Conservation (phyloP, 2,888 invertebrate species). For the Drosophila mercatorum region DNA sequence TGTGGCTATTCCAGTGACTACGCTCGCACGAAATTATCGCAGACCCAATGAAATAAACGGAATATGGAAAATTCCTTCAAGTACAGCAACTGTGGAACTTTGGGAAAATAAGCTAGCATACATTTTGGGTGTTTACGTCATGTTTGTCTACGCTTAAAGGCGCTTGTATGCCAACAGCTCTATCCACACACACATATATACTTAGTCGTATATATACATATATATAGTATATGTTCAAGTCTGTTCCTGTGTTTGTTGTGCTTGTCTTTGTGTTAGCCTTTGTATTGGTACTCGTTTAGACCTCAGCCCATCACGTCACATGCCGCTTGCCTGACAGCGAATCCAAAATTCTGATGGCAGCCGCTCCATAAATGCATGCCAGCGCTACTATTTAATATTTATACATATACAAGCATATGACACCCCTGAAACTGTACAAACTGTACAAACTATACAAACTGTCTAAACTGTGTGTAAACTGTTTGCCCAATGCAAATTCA, state of each 20-base stretch:
- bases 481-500: constrained; percentile 48
- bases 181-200: constrained; percentile 17
- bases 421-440: constrained; percentile 15
- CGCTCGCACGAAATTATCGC: constrained; percentile 11
- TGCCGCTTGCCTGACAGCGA: constrained; percentile 28
- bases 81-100: constrained; percentile 22
- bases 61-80: constrained; percentile 24
- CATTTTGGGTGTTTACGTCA: constrained; percentile 77
- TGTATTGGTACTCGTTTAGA: constrained; percentile 35
- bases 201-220: constrained; percentile 23
- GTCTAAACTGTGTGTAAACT: constrained; percentile 24
- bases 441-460: constrained; percentile 19
- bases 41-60: constrained; percentile 10
- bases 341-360: constrained; percentile 31
- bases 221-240: constrained; percentile 27
- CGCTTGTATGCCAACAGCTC: constrained; percentile 32
- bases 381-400: constrained; percentile 36
- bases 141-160: constrained; percentile 62
- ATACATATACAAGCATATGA: constrained; percentile 26
- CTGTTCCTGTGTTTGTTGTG: constrained; percentile 41
- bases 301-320: constrained; percentile 18
- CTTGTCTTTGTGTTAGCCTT: constrained; percentile 24
- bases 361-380: constrained; percentile 51
- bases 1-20: constrained; percentile 28
- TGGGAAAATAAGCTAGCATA: constrained; percentile 59